Base-by-base conservation (phyloP, 35 echinoderm and acorn worm genomes). In the Amphiura filiformis region DNA sequence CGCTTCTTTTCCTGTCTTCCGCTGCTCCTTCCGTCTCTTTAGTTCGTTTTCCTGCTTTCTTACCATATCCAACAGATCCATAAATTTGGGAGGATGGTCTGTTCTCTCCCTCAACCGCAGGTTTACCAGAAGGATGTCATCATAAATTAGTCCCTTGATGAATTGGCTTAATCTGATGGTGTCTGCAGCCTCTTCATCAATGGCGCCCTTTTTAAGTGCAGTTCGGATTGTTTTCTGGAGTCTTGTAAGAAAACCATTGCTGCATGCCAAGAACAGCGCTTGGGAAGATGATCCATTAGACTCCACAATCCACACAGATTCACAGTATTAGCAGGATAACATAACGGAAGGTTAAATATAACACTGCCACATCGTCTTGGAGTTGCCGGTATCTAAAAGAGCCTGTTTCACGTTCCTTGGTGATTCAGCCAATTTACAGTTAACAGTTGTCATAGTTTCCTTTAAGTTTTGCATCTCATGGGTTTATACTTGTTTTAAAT, bases 81-180 rank as follows among this genome's bases (percentile, higher is more conserved):
- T 82, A 38, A 31, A 89, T 18, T 47, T 52, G 9, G 92, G 87
- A 2, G 92, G 87, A 39, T 57, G 32, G 14, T 33, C 34, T 0
- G 20, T 20, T 17, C 4, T 56, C 2, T 89, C 92, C 56, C 83
- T 85, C 13, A 93, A 65, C 28, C 77, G 40, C 20, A 93, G 56
- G 77, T 76, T 93, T 18, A 88, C 83, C 39, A 93, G 52, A 11
- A 89, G 52, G n/a, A 93, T 89, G 7, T 93, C 92, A 77, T 89
- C 77, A 84, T 65, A 86, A 23, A 86, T 32, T 15, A 86, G 41
- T 14, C 82, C 87, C 39, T 61, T 85, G 31, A 93, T 80, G 31
- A 93, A 93, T 64, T 89, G 86, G 2, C 32, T 22, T 0, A 93
- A 76, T 20, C 87, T 26, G 5, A 85, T 32, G 0, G 23, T 33